phyloP scores from a whole-genome alignment of 2,888 invertebrate genomes.

The Noctua pronuba region DNA sequence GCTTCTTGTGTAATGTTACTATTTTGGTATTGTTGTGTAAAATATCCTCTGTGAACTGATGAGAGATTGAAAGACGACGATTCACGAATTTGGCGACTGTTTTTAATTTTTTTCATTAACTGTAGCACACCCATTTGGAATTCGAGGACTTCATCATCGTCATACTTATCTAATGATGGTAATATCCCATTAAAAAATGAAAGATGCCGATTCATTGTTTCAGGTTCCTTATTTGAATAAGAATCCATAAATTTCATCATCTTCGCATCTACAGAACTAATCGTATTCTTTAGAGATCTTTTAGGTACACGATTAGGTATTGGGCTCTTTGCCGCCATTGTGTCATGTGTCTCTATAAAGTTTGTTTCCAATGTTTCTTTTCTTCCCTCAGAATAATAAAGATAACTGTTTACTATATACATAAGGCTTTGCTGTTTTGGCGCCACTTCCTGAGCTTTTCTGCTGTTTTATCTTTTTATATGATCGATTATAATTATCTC shows the following conservation, averaged over 20 bases:
- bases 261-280: conserved; percentile 14
- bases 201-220: conserved; percentile 54
- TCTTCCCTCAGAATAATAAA: not conserved
- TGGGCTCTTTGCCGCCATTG: conserved; percentile 5
- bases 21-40: conserved; percentile 58
- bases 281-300: conserved; percentile 9
- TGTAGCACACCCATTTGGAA: conserved; percentile 65
- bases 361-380: conserved; percentile 2
- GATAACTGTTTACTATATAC: too few species aligned
- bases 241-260: conserved; percentile 27
- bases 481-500: conserved; percentile 59
- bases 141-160: conserved; percentile 67
- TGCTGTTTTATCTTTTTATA: too few species aligned
- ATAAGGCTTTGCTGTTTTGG: too few species aligned
- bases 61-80: conserved; percentile 57
- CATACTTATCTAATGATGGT: conserved; percentile 61
- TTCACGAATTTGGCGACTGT: conserved; percentile 36
- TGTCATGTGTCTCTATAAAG: conserved; percentile 6
- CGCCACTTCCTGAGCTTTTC: too few species aligned
- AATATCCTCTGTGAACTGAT: conserved; percentile 61
- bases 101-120: conserved; percentile 56
- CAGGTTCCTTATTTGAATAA: conserved; percentile 54
- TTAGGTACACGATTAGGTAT: conserved; percentile 12
- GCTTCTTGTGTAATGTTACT: conserved; percentile 6
- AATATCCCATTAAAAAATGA: conserved; percentile 63